Percentiles rank a stretch among this genome's conserved stretches.
These are phyloP conservation scores for Chymomyza caudatula DNA, from an alignment of 2,888 invertebrate species.

Conservation along the genomic window DNA sequence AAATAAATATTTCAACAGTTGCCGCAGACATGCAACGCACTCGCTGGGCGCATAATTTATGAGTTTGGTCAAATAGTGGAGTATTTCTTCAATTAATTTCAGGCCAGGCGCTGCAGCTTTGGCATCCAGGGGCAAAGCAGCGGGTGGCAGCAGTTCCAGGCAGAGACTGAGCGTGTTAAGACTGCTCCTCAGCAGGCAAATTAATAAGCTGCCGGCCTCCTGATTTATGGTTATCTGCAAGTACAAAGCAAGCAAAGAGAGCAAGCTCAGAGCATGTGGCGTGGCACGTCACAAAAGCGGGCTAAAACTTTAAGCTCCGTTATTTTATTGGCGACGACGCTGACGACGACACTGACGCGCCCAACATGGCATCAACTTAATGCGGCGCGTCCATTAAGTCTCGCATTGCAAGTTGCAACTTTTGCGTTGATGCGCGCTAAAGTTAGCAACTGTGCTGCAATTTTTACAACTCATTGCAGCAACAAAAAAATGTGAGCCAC, in stretches of 20 bases:
- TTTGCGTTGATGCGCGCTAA: constrained; percentile 29
- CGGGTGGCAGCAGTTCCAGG: constrained; percentile 64
- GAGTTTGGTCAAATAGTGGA: constrained; percentile 84
- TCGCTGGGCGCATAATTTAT: constrained; percentile 84
- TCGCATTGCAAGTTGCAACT: constrained; percentile 21
- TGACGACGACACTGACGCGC: background rate
- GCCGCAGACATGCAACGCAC: constrained; percentile 86
- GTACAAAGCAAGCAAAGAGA: constrained; percentile 20
- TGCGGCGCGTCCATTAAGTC: constrained; percentile 54
- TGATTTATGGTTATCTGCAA: constrained; percentile 87
- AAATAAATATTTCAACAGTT: constrained; percentile 86
- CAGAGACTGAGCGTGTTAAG: constrained; percentile 75
- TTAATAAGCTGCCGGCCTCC: constrained; percentile 86
- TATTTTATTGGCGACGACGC: constrained; percentile 28
- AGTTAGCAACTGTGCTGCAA: constrained; percentile 36
- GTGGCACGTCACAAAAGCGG: constrained; percentile 10
- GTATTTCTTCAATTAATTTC: constrained; percentile 84
- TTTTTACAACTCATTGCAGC: constrained; percentile 64
- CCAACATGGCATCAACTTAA: constrained; percentile 33
- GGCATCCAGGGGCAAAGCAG: constrained; percentile 12
- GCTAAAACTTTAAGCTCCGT: constrained; percentile 8
- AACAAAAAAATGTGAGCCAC: background rate
- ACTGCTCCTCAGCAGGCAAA: constrained; percentile 75
- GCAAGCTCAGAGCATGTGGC: constrained; percentile 12
- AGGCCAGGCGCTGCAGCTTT: constrained; percentile 47